Base-by-base conservation (phyloP, 1,140 invertebrate species). In the Trachymyrmex septentrionalis region DNA sequence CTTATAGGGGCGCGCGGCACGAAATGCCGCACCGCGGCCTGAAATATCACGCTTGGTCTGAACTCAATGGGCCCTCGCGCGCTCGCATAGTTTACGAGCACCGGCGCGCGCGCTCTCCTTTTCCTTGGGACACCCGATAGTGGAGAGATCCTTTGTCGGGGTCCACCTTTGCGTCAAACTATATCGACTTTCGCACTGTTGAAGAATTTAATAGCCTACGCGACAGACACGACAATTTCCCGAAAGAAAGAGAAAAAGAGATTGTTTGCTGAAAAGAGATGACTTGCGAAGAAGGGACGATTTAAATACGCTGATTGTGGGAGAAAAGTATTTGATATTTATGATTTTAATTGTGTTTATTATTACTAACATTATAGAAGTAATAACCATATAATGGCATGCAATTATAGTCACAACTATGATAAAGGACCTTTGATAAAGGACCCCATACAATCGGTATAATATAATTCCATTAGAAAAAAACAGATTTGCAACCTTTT, bases 11-110 rank as follows among this genome's bases (percentile, higher is more conserved):
- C 86, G 24, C 34, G 38, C 48, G 73, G 80, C 48, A 69, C 85
- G 73, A 80, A 91, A 91, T 86, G 61, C 87, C 91, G 72, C 67
- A n/a, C 88, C 90, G 81, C 21, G 90, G 86, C 84, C 90, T 91
- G 90, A 87, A 92, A 92, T 91, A 92, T 92, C 90, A 90, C 90
- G 91, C 85, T 87, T 88, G 67, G 88, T 64, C 78, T 88, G 64
- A 61, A 71, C 86, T 91, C 89, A 91, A 91, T 91, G 78, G 87
- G 27, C 27, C 72, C 21, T 66, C 34, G 64, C 75, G 63, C 63
- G 61, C 78, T 66, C 84, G n/a, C 66, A 72, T 87, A 91, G 72
- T 91, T 91, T 91, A 89, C 86, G 86, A 91, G 85, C 86, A 27
- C 69, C 66, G 55, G 63, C 53, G 27, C 53, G 53, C 67, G 81